Conservation (phyloP, 2,797 vertebrate genomes). For the Cuniculus paca region DNA sequence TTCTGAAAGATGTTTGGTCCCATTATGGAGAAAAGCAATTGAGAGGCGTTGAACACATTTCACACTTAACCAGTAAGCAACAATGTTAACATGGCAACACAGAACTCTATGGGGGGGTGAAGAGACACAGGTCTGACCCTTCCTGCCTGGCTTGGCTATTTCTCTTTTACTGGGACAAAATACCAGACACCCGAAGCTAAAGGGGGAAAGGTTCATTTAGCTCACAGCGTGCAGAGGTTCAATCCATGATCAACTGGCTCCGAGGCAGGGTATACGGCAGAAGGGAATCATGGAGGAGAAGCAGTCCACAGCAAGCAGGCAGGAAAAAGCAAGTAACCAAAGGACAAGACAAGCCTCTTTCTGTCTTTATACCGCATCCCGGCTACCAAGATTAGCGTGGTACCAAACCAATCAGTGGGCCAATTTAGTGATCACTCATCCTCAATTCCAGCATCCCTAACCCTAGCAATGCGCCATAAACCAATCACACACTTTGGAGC, state of each 20-base stretch:
- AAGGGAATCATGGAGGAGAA: background rate
- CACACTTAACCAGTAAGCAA: background rate
- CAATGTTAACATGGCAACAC: background rate
- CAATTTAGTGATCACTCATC: background rate
- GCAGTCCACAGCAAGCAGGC: background rate
- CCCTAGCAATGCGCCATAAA: background rate
- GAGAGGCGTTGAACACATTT: background rate
- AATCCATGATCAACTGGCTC: background rate
- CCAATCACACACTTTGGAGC: background rate
- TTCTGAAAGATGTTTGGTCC: background rate
- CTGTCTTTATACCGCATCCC: background rate
- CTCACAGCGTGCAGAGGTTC: background rate
- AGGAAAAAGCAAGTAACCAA: background rate
- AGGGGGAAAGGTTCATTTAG: background rate
- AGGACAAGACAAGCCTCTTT: background rate
- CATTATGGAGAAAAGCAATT: background rate
- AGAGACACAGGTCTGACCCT: rapidly evolving
- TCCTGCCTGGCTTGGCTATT: background rate
- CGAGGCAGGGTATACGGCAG: background rate
- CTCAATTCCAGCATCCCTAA: background rate
- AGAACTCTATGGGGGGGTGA: rapidly evolving
- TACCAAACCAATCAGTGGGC: background rate
- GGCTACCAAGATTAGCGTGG: background rate
- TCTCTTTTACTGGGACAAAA: background rate
- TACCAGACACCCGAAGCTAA: background rate